Conservation (phyloP, 2,888 invertebrate genomes). For the Melipona beecheii region DNA sequence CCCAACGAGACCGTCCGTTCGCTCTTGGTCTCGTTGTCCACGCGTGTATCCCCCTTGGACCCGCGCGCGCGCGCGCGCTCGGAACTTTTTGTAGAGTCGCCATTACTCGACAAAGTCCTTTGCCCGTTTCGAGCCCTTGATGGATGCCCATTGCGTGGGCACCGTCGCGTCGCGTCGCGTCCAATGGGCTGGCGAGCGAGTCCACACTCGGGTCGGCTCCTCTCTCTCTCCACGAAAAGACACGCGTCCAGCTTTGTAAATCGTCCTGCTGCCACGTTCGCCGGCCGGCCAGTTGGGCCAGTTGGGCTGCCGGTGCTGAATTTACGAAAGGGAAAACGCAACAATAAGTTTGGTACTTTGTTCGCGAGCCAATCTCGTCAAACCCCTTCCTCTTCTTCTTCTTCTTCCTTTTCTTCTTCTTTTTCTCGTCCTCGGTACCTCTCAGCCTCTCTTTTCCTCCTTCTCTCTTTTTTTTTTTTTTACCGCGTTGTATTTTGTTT, state of each 20-base stretch:
- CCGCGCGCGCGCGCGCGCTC: conserved; percentile 50
- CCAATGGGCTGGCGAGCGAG: conserved; percentile 75
- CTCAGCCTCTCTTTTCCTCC: neutral
- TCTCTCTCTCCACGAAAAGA: conserved; percentile 61
- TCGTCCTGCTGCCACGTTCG: conserved; percentile 50
- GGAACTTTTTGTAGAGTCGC: conserved; percentile 77
- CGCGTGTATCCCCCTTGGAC: conserved; percentile 55
- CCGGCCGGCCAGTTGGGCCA: neutral
- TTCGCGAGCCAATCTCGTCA: conserved; percentile 52
- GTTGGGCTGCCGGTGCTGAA: conserved; percentile 50
- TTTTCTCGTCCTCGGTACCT: neutral
- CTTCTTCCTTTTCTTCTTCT: neutral
- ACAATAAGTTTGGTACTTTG: conserved; percentile 57
- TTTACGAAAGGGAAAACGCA: conserved; percentile 57
- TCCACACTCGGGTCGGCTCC: conserved; percentile 62
- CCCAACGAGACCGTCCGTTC: conserved; percentile 16
- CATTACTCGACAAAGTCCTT: conserved; percentile 82
- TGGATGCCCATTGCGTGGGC: conserved; percentile 82
- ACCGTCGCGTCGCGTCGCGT: conserved; percentile 70
- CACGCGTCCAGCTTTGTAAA: conserved; percentile 72
- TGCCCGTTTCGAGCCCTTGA: conserved; percentile 78
- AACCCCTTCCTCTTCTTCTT: neutral
- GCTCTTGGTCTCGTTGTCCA: conserved; percentile 37
- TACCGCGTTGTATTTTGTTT: neutral
- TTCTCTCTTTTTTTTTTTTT: neutral